phyloP scores from a whole-genome alignment of 2,113 vertebrate species.

The Tychaedon coryphoeus region DNA sequence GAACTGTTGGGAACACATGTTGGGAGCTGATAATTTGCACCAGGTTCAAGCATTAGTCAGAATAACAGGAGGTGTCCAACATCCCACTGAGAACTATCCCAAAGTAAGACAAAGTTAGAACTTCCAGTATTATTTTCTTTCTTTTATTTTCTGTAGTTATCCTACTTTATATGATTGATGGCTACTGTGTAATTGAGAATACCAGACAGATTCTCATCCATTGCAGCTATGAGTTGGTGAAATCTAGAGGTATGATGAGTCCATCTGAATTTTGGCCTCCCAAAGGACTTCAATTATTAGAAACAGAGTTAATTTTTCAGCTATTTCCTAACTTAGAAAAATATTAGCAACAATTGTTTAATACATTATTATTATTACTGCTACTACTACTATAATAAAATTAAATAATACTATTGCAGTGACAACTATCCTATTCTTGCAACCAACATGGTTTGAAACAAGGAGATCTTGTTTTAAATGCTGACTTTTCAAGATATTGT shows the following conservation, averaged over 20 bases:
- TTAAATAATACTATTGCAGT: background rate
- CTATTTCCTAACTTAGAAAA: background rate
- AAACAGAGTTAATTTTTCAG: background rate
- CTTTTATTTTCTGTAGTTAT: background rate
- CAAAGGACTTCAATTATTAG: background rate
- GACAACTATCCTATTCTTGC: background rate
- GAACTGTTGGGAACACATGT: fast-evolving
- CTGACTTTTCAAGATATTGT: background rate
- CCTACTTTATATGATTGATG: background rate
- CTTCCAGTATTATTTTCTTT: background rate
- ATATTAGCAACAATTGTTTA: background rate
- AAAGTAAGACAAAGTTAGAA: background rate
- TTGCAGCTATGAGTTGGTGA: background rate
- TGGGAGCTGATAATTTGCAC: background rate
- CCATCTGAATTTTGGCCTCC: background rate
- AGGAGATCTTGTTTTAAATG: background rate
- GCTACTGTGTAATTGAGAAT: background rate
- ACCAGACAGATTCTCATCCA: background rate
- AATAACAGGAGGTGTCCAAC: background rate
- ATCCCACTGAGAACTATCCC: background rate
- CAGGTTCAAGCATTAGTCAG: background rate
- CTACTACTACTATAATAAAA: background rate
- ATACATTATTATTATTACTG: background rate
- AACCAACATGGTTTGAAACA: background rate
- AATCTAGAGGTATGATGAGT: background rate